Base-by-base conservation (phyloP, 2,113 vertebrate species). In the Salvelinus sp. region DNA sequence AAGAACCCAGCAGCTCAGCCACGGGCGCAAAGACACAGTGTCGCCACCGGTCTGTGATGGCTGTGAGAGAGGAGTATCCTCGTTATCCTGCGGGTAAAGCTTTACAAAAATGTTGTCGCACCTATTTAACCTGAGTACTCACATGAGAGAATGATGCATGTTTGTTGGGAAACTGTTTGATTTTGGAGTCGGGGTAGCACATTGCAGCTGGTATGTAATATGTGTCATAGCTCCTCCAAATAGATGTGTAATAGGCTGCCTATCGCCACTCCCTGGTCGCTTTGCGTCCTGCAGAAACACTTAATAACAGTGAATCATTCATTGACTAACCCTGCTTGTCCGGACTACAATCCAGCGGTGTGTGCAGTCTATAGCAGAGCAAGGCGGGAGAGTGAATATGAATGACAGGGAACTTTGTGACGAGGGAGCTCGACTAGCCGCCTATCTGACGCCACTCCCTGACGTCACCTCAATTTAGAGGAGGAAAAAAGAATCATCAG, bases 371-470 rank as follows among this genome's bases (percentile, higher is more conserved):
- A 54, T 54, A 18, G 50, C 38, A 44, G 9, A 44, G 9, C 67
- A n/a, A 44, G 30, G 60, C 67, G 18, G 38, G 25, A 69, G 38
- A 18, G n/a, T 69, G 44, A 48, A 48, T 69, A 78, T 89, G 94
- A 94, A 87, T 94, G 93, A 90, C 93, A 92, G 89, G 85, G 88
- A 84, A 91, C 93, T 94, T 95, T 94, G 94, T 92, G 76, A 86
- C 89, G 90, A 62, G 91, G 92, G 86, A 87, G 82, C 85, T 44
- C 9, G 38, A 79, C 70, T 90, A 90, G 93, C 94, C 94, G 95
- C 94, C 95, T 95, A 93, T 88, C 86, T 90, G 95, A 96, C 96
- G 96, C 95, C 95, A 93, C 89, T 85, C 77, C 89, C 90, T 96
- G 95, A 96, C 95, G 95, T 97, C 95, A 96, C 86, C 90, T 89